phyloP scores from a whole-genome alignment of 2,797 vertebrate species.

The Channa striata region DNA sequence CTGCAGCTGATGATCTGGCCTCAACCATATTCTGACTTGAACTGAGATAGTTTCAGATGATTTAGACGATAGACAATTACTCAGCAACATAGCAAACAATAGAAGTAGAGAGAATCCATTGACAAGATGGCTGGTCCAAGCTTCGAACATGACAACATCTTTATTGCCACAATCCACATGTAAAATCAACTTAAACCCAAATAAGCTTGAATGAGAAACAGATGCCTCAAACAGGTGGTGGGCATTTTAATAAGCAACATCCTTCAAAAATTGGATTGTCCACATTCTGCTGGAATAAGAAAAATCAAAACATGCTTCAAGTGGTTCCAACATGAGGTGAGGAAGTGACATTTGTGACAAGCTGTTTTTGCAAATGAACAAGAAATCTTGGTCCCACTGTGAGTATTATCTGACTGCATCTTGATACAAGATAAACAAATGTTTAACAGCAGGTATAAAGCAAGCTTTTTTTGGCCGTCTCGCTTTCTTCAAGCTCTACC shows the following conservation, averaged over 20 bases:
- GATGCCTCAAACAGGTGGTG: constrained; percentile 30
- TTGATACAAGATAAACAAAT: constrained; percentile 20
- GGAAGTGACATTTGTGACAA: constrained; percentile 38
- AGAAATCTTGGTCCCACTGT: constrained; percentile 30
- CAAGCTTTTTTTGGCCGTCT: background rate
- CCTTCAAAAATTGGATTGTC: constrained; percentile 2
- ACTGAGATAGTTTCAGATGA: too few relatives aligned
- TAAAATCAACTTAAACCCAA: background rate
- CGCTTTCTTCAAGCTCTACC: background rate
- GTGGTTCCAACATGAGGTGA: constrained; percentile 9
- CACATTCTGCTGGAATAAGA: background rate
- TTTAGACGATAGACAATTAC: too few relatives aligned
- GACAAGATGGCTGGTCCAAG: too few relatives aligned
- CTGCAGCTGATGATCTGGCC: too few relatives aligned
- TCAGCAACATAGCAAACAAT: too few relatives aligned
- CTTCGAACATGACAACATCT: too few relatives aligned
- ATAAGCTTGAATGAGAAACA: background rate
- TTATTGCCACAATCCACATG: background rate
- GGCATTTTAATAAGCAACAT: constrained; percentile 14
- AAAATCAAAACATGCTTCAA: constrained; percentile 17
- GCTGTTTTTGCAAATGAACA: constrained; percentile 10
- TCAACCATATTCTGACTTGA: too few relatives aligned
- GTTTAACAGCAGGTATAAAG: constrained; percentile 26
- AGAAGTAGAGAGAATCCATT: too few relatives aligned
- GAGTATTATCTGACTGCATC: constrained; percentile 15